Evolutionary conservation across 2,113 vertebrate species (phyloP), one percentile per base, ranked within the genome.

Genomic region (Centropristis striata): DNA sequence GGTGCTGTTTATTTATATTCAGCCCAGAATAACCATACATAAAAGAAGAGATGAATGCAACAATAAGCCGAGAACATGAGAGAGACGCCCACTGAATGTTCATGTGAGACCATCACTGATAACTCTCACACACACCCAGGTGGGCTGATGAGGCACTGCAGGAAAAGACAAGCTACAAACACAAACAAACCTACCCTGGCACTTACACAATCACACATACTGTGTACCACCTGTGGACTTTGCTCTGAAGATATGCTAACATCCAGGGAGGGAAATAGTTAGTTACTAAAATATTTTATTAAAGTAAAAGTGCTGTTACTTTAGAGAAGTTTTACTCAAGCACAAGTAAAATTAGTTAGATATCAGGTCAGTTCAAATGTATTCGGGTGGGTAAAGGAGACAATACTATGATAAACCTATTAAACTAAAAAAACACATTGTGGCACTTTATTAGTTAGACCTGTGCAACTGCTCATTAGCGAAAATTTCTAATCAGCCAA

Each of bases 141-240:
- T 91, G 86, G 85, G 64, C 13, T 25, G 21, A 71, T 27, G 8
- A 66, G 32, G 63, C 16, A 86, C 8, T 73, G 51, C 86, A 93
- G 32, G 25, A 21, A 51, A n/a, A 21, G 3, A 32, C 14, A 44
- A n/a, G n/a, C 46, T 7, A 3, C 5, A 20, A 20, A 3, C 8
- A 51, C 46, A 49, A 9, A n/a, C 36, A 41, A 37, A 59, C 5
- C 4, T 61, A 68, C n/a, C 1, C 18, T 36, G n/a, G 10, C 63
- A 69, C 64, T 51, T 10, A 39, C 32, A 55, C 9, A 23, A 73
- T 55, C 44, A 49, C 42, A n/a, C 44, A 1, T 32, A 32, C 32
- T 21, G 66, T 53, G 60, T n/a, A n/a, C n/a, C n/a, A n/a, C n/a
- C n/a, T n/a, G n/a, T n/a, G n/a, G n/a, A n/a, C n/a, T n/a, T n/a